A percentile compares a stretch with the other conserved stretches of the same genome.
phyloP scores from a whole-genome alignment of 2,797 vertebrate genomes.

The Loris lydekkerianus region DNA sequence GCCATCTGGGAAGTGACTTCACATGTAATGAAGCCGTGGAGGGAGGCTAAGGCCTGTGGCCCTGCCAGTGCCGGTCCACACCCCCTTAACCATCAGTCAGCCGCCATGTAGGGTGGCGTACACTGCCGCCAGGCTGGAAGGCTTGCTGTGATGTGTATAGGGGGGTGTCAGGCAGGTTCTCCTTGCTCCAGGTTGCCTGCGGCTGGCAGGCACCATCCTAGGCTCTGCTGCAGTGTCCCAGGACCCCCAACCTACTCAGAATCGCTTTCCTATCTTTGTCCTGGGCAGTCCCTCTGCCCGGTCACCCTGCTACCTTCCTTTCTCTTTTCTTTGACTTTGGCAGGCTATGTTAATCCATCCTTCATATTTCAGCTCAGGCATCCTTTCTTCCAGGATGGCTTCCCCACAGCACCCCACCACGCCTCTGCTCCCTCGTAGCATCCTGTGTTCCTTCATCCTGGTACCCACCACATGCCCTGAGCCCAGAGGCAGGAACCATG shows the following conservation, averaged over 20 bases:
- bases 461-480: fast-evolving
- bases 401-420: background rate
- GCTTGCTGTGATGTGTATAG: background rate
- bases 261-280: background rate
- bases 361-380: background rate
- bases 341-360: background rate
- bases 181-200: background rate
- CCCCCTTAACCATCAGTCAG: background rate
- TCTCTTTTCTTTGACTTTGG: background rate
- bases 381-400: background rate
- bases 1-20: background rate
- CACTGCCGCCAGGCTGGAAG: background rate
- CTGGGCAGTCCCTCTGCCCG: background rate
- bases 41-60: fast-evolving
- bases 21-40: fast-evolving
- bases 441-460: fast-evolving
- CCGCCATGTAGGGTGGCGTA: fast-evolving
- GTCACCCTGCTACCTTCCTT: background rate
- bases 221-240: background rate
- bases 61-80: background rate
- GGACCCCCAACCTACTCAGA: background rate
- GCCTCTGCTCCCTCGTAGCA: background rate
- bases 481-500: background rate
- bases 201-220: background rate
- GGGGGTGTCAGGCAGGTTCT: background rate